These are phyloP conservation scores for Molorchus minor DNA, from an alignment of 2,888 invertebrate species.

Conservation along the genomic window DNA sequence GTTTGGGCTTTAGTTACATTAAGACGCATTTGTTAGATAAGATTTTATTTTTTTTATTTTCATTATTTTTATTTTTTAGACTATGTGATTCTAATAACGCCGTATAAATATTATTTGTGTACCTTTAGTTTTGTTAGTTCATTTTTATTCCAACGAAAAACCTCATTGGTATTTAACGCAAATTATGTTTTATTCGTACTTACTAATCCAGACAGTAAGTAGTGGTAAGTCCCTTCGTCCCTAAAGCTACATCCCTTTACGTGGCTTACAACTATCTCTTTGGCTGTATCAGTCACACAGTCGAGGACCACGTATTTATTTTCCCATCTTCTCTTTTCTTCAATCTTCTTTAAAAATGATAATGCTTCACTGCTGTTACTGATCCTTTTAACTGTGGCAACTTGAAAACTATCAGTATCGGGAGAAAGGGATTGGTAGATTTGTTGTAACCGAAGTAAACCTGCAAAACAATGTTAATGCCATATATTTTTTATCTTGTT, in stretches of 20 bases:
- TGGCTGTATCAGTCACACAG: conserved; percentile 89
- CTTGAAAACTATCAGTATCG: conserved; percentile 84
- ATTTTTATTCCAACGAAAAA: too few species aligned
- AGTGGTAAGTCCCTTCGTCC: conserved; percentile 91
- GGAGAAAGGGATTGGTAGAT: conserved; percentile 90
- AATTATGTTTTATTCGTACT: too few species aligned
- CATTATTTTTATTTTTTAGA: too few species aligned
- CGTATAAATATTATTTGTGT: too few species aligned
- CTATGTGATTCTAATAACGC: too few species aligned
- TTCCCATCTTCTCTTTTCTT: conserved; percentile 87
- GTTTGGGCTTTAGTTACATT: too few species aligned
- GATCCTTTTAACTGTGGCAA: conserved; percentile 87
- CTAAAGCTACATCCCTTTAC: conserved; percentile 87
- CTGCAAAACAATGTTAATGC: conserved; percentile 71
- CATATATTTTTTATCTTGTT: too few species aligned
- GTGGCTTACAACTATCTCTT: conserved; percentile 88
- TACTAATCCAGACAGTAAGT: conserved; percentile 90
- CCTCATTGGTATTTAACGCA: too few species aligned
- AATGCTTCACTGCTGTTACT: conserved; percentile 88
- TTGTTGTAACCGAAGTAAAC: conserved; percentile 88
- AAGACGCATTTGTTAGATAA: too few species aligned
- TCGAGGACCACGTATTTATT: conserved; percentile 91
- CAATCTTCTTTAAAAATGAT: conserved; percentile 84
- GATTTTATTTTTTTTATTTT: too few species aligned
- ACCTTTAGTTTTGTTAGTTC: too few species aligned